phyloP scores from a whole-genome alignment of 2,113 vertebrate genomes.

The Callocephalon fimbriatum region DNA sequence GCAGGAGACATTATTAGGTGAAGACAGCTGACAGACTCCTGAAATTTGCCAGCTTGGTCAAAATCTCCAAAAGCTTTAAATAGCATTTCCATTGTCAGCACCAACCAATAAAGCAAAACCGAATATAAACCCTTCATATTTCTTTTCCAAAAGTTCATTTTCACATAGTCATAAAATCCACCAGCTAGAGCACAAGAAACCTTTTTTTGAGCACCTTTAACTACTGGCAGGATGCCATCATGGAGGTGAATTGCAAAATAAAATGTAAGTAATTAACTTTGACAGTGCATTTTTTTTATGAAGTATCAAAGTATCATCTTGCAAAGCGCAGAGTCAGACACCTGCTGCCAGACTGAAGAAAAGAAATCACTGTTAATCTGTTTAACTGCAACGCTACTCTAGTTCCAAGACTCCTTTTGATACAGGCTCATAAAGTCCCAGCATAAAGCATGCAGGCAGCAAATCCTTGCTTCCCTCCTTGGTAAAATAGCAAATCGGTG shows the following conservation, averaged over 20 bases:
- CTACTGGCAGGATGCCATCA: background rate
- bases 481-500: background rate
- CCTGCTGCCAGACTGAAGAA: conserved; percentile 21
- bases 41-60: background rate
- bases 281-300: background rate
- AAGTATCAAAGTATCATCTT: conserved; percentile 35
- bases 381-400: background rate
- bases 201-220: background rate
- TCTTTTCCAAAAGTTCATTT: background rate
- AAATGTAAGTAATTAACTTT: conserved; percentile 41
- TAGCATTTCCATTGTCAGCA: conserved; percentile 5
- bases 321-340: background rate
- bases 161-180: background rate
- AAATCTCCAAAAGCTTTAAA: conserved; percentile 21
- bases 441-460: background rate
- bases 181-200: background rate
- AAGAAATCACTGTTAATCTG: conserved; percentile 23
- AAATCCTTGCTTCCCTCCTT: background rate
- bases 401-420: background rate
- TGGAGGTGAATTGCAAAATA: background rate
- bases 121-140: background rate
- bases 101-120: background rate
- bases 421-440: background rate
- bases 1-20: background rate
- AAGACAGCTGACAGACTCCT: background rate